phyloP scores from a whole-genome alignment of 2,113 vertebrate species.

The Bubo scandiacus region DNA sequence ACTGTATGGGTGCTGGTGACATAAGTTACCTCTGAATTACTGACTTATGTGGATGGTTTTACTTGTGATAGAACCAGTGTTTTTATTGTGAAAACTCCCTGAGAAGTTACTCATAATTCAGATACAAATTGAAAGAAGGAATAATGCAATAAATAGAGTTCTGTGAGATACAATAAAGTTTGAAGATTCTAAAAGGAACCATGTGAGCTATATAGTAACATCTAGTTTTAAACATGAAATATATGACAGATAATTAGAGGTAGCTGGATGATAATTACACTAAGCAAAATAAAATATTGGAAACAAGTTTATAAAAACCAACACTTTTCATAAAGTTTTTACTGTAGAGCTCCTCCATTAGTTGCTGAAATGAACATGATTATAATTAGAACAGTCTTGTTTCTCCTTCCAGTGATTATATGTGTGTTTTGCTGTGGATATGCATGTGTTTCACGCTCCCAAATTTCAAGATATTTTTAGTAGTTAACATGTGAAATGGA shows the following conservation, averaged over 20 bases:
- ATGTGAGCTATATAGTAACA: background rate
- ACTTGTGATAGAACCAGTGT: background rate
- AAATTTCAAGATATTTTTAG: background rate
- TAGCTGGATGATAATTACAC: background rate
- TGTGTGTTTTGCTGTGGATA: background rate
- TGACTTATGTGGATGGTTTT: background rate
- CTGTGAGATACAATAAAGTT: background rate
- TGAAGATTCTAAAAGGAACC: background rate
- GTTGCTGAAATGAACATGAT: background rate
- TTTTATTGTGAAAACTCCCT: background rate
- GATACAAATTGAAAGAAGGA: background rate
- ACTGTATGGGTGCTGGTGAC: background rate
- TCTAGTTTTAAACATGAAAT: background rate
- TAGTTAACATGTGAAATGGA: background rate
- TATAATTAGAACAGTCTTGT: background rate
- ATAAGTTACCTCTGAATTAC: background rate
- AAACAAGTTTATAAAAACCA: background rate
- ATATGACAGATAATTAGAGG: background rate
- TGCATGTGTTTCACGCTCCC: background rate
- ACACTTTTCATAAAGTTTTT: background rate
- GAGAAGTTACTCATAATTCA: background rate
- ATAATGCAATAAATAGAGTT: background rate
- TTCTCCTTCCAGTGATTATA: background rate
- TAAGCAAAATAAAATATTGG: background rate
- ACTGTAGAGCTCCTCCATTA: background rate